These are phyloP conservation scores for Apamea sordens DNA, from an alignment of 2,888 invertebrate genomes.

Conservation along the genomic window DNA sequence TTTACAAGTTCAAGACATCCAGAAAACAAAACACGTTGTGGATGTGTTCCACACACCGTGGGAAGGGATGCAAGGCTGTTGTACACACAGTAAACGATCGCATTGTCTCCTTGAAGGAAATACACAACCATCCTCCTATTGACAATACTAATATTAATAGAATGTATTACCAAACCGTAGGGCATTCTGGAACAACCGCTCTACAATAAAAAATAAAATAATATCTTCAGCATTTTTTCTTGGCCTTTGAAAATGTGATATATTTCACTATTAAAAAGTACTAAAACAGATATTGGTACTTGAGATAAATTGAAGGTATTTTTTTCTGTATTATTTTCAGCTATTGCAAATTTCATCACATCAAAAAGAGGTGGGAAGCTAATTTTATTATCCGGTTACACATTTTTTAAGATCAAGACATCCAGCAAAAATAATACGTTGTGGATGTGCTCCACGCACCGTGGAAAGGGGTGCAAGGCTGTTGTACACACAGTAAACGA, in stretches of 20 bases:
- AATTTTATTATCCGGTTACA: conserved; percentile 20
- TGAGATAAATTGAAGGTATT: too few species aligned
- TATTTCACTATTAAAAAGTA: too few species aligned
- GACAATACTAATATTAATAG: neutral
- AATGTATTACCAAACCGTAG: neutral
- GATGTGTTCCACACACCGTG: conserved; percentile 43
- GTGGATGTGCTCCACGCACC: conserved; percentile 45
- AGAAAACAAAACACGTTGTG: conserved; percentile 12
- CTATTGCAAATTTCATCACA: conserved; percentile 3
- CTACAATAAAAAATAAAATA: neutral
- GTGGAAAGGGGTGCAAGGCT: conserved; percentile 30
- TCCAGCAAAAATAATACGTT: neutral
- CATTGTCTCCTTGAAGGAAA: conserved; percentile 16
- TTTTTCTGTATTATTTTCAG: conserved; percentile 1
- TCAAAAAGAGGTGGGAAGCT: conserved; percentile 2
- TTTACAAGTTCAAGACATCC: conserved; percentile 3
- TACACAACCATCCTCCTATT: conserved; percentile 33
- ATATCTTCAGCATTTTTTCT: neutral
- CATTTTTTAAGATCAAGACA: conserved; percentile 13
- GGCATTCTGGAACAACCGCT: neutral
- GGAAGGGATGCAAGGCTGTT: conserved; percentile 27
- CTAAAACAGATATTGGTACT: too few species aligned
- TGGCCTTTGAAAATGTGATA: neutral
- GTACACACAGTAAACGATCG: conserved; percentile 16
- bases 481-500: conserved; percentile 17